These are phyloP conservation scores for Ctena decussata DNA, from an alignment of 2,888 invertebrate genomes.

Conservation along the genomic window DNA sequence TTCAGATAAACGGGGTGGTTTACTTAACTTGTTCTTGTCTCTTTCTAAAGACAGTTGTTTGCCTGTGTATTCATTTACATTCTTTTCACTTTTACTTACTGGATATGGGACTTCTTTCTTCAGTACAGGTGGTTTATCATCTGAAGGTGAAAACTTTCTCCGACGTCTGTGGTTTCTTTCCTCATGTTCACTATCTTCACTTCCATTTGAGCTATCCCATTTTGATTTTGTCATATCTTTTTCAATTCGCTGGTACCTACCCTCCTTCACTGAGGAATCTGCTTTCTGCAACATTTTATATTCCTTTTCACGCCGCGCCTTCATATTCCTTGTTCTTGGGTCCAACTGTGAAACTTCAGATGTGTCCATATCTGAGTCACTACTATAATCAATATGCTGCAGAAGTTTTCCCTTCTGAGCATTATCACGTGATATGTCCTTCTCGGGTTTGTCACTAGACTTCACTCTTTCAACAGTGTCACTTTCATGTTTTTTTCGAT, in stretches of 20 bases:
- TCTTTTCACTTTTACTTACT: not conserved
- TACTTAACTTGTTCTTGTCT: not conserved
- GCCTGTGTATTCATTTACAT: not conserved
- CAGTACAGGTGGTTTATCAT: not conserved
- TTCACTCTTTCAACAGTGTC: not conserved
- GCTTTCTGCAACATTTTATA: not conserved
- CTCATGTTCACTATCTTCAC: conserved; percentile 10
- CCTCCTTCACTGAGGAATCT: not conserved
- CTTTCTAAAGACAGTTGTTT: not conserved
- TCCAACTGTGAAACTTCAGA: not conserved
- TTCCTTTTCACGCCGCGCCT: not conserved
- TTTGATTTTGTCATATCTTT: conserved; percentile 52
- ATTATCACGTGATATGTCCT: conserved; percentile 14
- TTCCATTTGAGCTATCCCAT: conserved; percentile 53
- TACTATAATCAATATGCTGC: conserved; percentile 10
- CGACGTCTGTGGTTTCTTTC: not conserved
- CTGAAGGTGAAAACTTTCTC: not conserved
- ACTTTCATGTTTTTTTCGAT: not conserved
- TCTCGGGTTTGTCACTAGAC: not conserved
- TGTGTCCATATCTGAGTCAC: conserved; percentile 16
- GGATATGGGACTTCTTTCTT: not conserved
- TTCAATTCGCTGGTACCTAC: not conserved
- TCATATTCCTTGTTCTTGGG: not conserved
- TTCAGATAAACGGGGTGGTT: not conserved
- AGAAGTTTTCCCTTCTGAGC: conserved; percentile 18